Evolutionary conservation across 35 echinoderm and acorn worm genomes (phyloP).

Genomic region (Lytechinus variegatus): DNA sequence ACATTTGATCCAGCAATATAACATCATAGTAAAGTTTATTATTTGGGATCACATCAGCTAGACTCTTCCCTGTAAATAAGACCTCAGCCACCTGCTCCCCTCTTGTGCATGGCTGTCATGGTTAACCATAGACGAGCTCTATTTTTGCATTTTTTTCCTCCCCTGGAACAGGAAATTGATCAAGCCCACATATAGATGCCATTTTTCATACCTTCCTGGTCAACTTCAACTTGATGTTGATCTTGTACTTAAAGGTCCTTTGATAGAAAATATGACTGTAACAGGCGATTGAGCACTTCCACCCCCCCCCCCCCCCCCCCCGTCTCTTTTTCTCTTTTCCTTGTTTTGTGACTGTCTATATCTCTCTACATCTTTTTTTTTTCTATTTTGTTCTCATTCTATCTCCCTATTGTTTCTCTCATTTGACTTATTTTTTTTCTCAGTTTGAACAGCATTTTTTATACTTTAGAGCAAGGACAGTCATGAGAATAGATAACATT

Average conservation of each 20-base stretch:
- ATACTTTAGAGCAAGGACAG: no score
- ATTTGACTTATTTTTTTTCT: not conserved
- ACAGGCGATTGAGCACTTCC: not conserved
- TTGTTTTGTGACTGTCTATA: no score
- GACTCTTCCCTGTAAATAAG: not conserved
- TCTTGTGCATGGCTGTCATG: not conserved
- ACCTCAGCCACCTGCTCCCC: not conserved
- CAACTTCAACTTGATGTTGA: not conserved
- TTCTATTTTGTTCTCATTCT: not conserved
- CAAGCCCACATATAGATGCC: not conserved
- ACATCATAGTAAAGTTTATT: no score
- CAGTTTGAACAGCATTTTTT: no score
- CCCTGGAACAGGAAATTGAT: not conserved
- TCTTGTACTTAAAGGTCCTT: no score
- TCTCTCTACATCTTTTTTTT: not conserved
- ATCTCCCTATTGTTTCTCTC: not conserved
- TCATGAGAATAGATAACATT: no score
- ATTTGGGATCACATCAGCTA: no score
- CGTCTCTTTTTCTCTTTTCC: no score
- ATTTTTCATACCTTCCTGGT: conserved; percentile 1
- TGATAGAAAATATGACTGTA: not conserved
- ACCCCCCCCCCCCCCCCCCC: no score
- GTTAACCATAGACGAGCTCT: not conserved
- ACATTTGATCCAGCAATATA: no score
- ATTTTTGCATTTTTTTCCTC: not conserved